Percentiles rank a stretch among this genome's conserved stretches.
phyloP scores from a whole-genome alignment of 2,113 vertebrate genomes.

The Pygoscelis adeliae region DNA sequence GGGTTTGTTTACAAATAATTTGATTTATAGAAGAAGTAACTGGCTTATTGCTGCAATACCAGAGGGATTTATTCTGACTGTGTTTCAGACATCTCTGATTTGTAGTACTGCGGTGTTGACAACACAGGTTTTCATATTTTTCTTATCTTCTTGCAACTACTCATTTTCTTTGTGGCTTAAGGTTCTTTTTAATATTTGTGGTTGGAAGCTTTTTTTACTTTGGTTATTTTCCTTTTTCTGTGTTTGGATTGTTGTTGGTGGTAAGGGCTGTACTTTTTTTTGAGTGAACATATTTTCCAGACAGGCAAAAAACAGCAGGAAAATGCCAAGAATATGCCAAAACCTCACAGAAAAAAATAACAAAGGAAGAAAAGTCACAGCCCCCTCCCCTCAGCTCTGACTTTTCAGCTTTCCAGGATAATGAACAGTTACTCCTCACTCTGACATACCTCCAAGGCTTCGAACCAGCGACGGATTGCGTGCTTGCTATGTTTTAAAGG shows the following conservation, averaged over 20 bases:
- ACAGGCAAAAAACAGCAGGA: neutral
- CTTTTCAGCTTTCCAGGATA: neutral
- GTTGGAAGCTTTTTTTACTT: neutral
- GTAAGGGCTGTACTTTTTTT: neutral
- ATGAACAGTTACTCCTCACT: neutral
- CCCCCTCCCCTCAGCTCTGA: neutral
- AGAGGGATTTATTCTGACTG: neutral
- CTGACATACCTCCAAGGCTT: neutral
- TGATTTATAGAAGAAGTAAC: neutral
- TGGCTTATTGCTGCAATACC: neutral
- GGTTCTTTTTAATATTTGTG: neutral
- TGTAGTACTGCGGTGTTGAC: neutral
- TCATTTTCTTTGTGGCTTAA: neutral
- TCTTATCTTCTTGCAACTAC: neutral
- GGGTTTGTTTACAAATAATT: slow-evolving; percentile 8
- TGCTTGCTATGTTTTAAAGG: neutral
- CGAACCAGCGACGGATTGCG: neutral
- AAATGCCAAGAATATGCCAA: neutral
- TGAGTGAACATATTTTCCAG: neutral
- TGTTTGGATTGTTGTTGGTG: neutral
- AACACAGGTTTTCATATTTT: neutral
- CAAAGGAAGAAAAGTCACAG: neutral
- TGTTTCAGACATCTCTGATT: neutral
- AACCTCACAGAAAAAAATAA: neutral
- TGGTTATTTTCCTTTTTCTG: neutral